These are phyloP conservation scores for Pygocentrus nattereri DNA, from an alignment of 2,797 vertebrate genomes.

Conservation along the genomic window DNA sequence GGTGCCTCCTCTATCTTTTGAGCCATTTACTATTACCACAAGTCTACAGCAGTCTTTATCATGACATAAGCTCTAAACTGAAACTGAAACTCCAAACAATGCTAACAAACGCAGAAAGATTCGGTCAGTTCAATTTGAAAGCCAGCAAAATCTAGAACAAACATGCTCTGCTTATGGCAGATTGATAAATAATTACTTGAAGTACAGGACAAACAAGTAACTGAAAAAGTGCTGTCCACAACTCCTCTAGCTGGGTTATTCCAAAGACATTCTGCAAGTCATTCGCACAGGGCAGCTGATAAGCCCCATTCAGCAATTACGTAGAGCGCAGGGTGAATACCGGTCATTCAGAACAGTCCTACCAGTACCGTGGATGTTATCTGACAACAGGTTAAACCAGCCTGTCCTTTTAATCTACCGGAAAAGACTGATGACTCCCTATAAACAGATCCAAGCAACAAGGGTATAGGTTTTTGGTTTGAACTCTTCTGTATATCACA, in stretches of 20 bases:
- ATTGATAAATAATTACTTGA: background rate
- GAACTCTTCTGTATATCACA: background rate
- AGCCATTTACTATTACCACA: background rate
- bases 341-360: constrained; percentile 2
- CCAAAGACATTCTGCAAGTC: constrained; percentile 16
- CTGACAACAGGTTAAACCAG: constrained; percentile 54
- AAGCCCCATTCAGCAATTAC: constrained; percentile 7
- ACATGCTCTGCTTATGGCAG: background rate
- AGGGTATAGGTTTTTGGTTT: background rate
- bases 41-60: background rate
- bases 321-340: constrained; percentile 2
- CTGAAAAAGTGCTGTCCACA: background rate
- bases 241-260: background rate
- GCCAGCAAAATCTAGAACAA: background rate
- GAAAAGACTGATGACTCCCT: constrained; percentile 5
- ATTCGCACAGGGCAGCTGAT: constrained; percentile 51
- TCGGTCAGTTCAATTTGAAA: background rate
- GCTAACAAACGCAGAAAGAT: background rate
- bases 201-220: background rate
- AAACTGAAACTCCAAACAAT: background rate
- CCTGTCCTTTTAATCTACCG: background rate
- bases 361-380: constrained; percentile 28
- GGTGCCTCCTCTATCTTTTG: background rate
- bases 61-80: background rate
- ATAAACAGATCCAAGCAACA: background rate